These are phyloP conservation scores for Caenorhabditis imperialis DNA, from an alignment of 2,888 invertebrate species.

Conservation along the genomic window DNA sequence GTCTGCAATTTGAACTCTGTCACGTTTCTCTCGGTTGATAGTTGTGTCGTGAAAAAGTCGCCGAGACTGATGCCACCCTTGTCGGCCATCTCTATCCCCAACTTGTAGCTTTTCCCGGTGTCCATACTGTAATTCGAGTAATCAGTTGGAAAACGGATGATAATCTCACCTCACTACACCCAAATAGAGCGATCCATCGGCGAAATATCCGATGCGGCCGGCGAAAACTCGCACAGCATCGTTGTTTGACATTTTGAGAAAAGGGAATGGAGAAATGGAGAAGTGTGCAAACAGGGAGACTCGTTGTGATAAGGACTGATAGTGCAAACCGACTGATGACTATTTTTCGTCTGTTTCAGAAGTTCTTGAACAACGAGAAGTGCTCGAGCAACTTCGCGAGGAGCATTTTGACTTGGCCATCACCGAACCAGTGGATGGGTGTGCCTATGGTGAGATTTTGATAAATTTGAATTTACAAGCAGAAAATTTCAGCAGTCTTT, in stretches of 20 bases:
- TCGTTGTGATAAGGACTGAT: neutral
- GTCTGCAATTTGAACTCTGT: no score
- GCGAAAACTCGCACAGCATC: no score
- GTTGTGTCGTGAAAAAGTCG: conserved; percentile 1
- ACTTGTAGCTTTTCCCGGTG: neutral
- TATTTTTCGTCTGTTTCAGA: conserved; percentile 17
- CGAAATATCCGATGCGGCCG: no score
- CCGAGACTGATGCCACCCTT: neutral
- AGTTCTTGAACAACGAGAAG: conserved; percentile 7
- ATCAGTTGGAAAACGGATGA: neutral
- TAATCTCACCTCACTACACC: no score
- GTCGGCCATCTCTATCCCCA: conserved; percentile 1
- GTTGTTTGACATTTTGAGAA: no score
- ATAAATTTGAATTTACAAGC: neutral
- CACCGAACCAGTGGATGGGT: conserved; percentile 57
- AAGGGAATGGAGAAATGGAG: neutral
- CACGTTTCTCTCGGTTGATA: neutral
- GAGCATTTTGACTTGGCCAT: conserved; percentile 61
- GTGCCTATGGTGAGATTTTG: conserved; percentile 46
- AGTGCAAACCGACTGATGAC: neutral
- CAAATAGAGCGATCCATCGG: no score
- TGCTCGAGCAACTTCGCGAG: conserved; percentile 24
- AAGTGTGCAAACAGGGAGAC: neutral
- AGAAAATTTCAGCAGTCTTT: conserved; percentile 22
- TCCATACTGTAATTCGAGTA: neutral